Evolutionary conservation across 2,888 invertebrate genomes (phyloP), one percentile per base, ranked within the genome.

Genomic region (Hirtodrosophila cameraria): DNA sequence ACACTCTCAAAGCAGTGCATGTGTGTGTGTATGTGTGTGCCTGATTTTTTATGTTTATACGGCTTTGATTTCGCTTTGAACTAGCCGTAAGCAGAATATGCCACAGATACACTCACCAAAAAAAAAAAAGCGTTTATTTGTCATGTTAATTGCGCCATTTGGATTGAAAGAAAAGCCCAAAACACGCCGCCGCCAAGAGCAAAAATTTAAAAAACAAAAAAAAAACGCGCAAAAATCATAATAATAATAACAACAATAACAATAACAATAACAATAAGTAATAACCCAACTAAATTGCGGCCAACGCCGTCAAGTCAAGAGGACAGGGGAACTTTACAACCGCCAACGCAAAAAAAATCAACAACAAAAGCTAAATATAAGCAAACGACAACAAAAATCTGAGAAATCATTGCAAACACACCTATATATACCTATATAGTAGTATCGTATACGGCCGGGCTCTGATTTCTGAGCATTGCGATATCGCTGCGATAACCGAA

Each of bases 21-120:
- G 54, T 43, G 20, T 39, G 28, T 45, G 15, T 31, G 41, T 7
- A 16, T 25, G 28, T 9, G 46, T 23, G 38, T 49, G 20, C 45
- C 28, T 31, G 13, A 15, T 12, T 28, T 31, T 75, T 84, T 83
- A 84, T 85, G 78, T 61, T 58, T 84, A 85, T 85, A 84, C 75
- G 39, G 79, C 70, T 76, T 49, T 83, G 83, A 80, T 82, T 84
- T 80, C 31, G 48, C 75, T 85, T 84, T 84, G 83, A 84, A 68
- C 71, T 65, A 68, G 73, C 81, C 76, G 81, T 70, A 58, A 57
- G n/a, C n/a, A n/a, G n/a, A n/a, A n/a, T n/a, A n/a, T n/a, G n/a
- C 60, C 58, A 16, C 15, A 30, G 43, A 16, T 30, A 43, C 49
- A 43, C 27, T 54, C 33, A 35, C 52, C 41, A 41, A 60, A 41